Conservation (phyloP, 2,113 vertebrate genomes). For the Onychostoma macrolepis region DNA sequence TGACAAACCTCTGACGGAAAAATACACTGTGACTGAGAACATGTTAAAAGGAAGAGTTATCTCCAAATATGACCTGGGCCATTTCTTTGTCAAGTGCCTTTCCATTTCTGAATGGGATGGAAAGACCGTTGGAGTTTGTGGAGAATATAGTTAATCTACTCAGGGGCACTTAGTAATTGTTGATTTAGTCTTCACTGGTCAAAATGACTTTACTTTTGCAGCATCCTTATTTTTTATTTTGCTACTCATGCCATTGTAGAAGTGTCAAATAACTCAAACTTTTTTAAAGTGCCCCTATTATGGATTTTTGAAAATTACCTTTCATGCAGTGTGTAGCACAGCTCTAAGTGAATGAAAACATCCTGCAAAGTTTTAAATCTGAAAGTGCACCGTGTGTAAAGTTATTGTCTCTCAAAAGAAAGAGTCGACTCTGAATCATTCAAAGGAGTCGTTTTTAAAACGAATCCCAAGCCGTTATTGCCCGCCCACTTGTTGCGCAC, state of each 20-base stretch:
- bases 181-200: neutral
- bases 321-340: no score
- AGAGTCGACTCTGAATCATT: no score
- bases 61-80: slow-evolving; percentile 88
- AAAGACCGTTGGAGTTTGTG: slow-evolving; percentile 81
- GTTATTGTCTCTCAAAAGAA: no score
- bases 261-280: neutral
- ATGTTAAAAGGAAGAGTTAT: slow-evolving; percentile 79
- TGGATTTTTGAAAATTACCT: no score
- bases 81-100: slow-evolving; percentile 88
- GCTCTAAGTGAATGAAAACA: no score
- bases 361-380: no score
- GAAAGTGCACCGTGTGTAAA: no score
- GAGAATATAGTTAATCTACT: slow-evolving; percentile 73
- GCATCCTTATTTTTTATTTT: no score
- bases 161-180: neutral
- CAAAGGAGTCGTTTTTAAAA: no score
- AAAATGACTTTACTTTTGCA: neutral
- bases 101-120: slow-evolving; percentile 80
- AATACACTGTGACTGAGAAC: slow-evolving; percentile 76
- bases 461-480: no score
- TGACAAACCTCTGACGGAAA: slow-evolving; percentile 83
- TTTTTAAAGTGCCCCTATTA: no score
- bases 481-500: no score
- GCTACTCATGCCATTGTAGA: neutral